phyloP scores from a whole-genome alignment of 2,888 invertebrate genomes.

The Drosophila cognata region DNA sequence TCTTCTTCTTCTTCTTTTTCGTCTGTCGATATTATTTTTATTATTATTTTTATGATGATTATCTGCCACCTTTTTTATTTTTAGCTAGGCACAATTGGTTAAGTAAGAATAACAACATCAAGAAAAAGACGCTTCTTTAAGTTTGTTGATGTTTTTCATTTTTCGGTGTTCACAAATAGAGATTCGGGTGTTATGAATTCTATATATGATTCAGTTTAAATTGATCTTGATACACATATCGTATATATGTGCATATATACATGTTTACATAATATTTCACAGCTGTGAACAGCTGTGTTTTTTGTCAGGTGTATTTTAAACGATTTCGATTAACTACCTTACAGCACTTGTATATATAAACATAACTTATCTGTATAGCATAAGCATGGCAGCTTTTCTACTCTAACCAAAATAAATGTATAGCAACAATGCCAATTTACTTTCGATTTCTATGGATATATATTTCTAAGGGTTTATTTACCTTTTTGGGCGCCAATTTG shows the following conservation, averaged over 20 bases:
- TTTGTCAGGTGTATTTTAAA: not conserved
- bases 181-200: constrained; percentile 18
- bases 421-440: not conserved
- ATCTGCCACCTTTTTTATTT: constrained; percentile 66
- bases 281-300: constrained; percentile 23
- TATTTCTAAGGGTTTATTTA: constrained; percentile 38
- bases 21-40: constrained; percentile 27
- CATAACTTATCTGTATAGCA: not conserved
- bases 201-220: constrained; percentile 2
- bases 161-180: constrained; percentile 29
- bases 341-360: not conserved
- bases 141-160: constrained; percentile 29
- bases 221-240: constrained; percentile 6
- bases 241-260: constrained; percentile 18
- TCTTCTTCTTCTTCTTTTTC: not conserved
- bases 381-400: not conserved
- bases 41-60: constrained; percentile 46
- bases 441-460: not conserved
- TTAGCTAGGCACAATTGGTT: constrained; percentile 49
- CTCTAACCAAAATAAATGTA: not conserved
- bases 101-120: constrained; percentile 38
- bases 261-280: constrained; percentile 30
- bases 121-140: constrained; percentile 20
- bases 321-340: not conserved
- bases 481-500: constrained; percentile 73